Base-by-base conservation (phyloP, 1,140 invertebrate genomes). In the Psix sp. region DNA sequence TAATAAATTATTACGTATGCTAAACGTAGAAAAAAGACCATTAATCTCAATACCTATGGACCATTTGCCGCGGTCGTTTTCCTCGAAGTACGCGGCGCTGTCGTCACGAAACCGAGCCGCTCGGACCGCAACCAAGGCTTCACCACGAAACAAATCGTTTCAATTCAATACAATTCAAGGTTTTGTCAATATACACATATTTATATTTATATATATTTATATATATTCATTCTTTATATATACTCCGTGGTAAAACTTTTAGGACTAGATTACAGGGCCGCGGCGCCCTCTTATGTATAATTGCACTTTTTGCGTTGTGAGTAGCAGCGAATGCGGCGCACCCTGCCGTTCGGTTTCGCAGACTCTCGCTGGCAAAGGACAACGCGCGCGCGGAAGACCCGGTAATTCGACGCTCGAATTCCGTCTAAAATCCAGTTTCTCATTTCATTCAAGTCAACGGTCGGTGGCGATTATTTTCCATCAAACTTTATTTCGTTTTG, bases 241-340 rank as follows among this genome's bases (percentile, higher is more conserved):
- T 59, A 49, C 26, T 74, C 46, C 59, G 52, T 74, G 43, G 39
- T 65, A 70, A 70, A 70, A 70, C 56, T 68, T 74, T 72, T 65
- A 68, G 46, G 72, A 74, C 72, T 74, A 70, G 72, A 68, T 60
- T 45, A 9, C n/a, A 59, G 59, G 59, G 39, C 45, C 39, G 39
- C 26, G 17, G 18, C 39, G 51, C 54, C 65, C 57, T 51, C 11
- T 52, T 65, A 36, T 35, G 26, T 62, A 65, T 74, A 74, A 74
- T 74, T 74, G 71, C 71, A 74, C 71, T 74, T 74, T 74, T 63
- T 68, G 51, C 51, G 57, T 63, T 62, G 52, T 68, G 43, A 68
- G 24, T 60, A 29, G 16, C 33, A 63, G 57, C 56, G 43, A 56
- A 65, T 62, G 16, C 39, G 14, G 40, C 49, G 48, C 17, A n/a